phyloP scores from a whole-genome alignment of 2,113 vertebrate genomes.

The Leptocoma aspasia region DNA sequence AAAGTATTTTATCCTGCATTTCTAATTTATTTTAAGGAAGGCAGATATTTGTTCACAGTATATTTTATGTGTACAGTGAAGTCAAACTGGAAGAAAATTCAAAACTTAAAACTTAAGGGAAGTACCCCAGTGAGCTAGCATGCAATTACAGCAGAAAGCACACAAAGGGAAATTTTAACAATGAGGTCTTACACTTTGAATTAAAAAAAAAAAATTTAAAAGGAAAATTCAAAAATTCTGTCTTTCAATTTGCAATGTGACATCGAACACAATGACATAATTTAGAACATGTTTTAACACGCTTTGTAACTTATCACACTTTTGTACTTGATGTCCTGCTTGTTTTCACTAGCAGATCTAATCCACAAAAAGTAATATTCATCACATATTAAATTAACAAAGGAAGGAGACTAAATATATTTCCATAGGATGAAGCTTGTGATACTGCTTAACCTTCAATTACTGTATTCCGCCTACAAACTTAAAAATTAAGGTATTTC shows the following conservation, averaged over 20 bases:
- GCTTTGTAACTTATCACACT: not conserved
- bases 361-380: not conserved
- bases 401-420: not conserved
- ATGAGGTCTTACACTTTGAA: not conserved
- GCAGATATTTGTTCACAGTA: not conserved
- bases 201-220: accelerated
- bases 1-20: not conserved
- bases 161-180: not conserved
- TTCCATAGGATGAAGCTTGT: not conserved
- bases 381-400: not conserved
- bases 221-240: not conserved
- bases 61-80: not conserved
- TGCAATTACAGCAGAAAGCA: not conserved
- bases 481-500: not conserved
- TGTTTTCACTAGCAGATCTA: not conserved
- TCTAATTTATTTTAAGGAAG: not conserved
- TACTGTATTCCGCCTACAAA: not conserved
- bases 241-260: not conserved
- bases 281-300: not conserved
- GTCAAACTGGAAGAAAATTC: not conserved
- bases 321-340: not conserved
- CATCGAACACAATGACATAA: not conserved
- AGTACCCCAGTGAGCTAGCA: not conserved
- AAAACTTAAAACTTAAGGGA: not conserved
- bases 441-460: not conserved